Base-by-base conservation (phyloP, 1,140 invertebrate genomes). In the Hyphantria cunea region DNA sequence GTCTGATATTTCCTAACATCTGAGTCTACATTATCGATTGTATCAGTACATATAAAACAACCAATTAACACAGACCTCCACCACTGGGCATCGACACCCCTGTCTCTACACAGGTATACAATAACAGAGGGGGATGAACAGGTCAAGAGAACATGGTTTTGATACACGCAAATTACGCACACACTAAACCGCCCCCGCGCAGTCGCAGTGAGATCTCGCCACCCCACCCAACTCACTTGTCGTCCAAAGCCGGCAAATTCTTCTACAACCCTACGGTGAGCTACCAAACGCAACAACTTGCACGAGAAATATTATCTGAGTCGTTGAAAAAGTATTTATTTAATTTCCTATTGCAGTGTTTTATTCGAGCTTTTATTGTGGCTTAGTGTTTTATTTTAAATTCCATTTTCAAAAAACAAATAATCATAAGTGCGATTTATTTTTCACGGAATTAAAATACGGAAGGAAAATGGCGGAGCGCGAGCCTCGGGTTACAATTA, bases 21-120 rank as follows among this genome's bases (percentile, higher is more conserved):
- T 74, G 69, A 58, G 59, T 82, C 83, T 81, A 82, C 82, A 82
- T 85, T 89, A 89, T 89, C 84, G 86, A 89, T 89, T 89, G 79
- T 83, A 85, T 84, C 86, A 82, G 86, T 72, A 83, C 72, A 64
- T 56, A 41, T 33, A 65, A 58, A 25, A 6, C 31, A 66, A 74
- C 84, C 77, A 85, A 0, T 39, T 3, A 67, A 68, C n/a, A n/a
- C 9, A 53, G 82, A 82, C 37, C 81, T 68, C 67, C 52, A 45
- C 48, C 73, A 66, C 69, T 72, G 49, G 59, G 73, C 68, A 74
- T 75, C 61, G 49, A 52, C 15, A 61, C 76, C 73, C 74, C 73
- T 68, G 15, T 8, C 25, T 6, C 6, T 11, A 45, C 51, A 10
- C 14, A 48, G 9, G 10, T 42, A 11, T 60, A 25, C 15, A 33